A percentile compares a stretch with the other conserved stretches of the same genome.
Conservation (phyloP, 1,140 invertebrate species). For the Sinella curviseta region DNA sequence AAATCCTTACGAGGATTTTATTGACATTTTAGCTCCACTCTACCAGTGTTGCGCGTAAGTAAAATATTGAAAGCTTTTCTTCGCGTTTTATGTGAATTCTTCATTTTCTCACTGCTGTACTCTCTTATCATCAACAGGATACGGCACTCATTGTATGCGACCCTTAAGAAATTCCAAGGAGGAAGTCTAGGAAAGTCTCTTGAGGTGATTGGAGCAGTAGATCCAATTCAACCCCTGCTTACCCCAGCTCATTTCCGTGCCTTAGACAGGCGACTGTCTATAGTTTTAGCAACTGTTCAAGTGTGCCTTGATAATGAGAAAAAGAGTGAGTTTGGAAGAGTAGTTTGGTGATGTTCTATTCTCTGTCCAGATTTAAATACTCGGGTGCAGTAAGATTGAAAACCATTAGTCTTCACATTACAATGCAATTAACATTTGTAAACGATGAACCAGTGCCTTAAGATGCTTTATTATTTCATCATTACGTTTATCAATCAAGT, state of each 20-base stretch:
- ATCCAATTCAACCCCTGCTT: constrained; percentile 65
- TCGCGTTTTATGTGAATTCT: neutral
- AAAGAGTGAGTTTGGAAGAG: neutral
- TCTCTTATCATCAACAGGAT: constrained; percentile 58
- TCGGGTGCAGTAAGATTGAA: neutral
- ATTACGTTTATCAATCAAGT: too few relatives aligned
- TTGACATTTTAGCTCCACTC: constrained; percentile 82
- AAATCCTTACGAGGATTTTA: constrained; percentile 77
- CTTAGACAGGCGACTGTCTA: constrained; percentile 73
- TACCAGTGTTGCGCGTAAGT: constrained; percentile 87
- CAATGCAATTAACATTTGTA: neutral
- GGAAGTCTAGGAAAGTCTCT: constrained; percentile 61
- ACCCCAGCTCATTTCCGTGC: constrained; percentile 73
- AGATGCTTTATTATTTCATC: too few relatives aligned
- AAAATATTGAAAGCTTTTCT: constrained; percentile 49
- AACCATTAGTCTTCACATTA: neutral
- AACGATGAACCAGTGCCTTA: too few relatives aligned
- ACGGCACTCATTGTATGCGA: constrained; percentile 67
- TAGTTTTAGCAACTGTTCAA: constrained; percentile 72
- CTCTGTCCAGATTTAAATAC: neutral
- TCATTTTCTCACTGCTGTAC: too few relatives aligned
- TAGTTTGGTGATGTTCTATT: neutral
- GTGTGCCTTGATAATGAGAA: constrained; percentile 61
- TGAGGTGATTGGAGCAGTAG: constrained; percentile 56
- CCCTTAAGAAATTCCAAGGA: constrained; percentile 65